Conservation (phyloP, 1,140 invertebrate species). For the Papilio glaucus region DNA sequence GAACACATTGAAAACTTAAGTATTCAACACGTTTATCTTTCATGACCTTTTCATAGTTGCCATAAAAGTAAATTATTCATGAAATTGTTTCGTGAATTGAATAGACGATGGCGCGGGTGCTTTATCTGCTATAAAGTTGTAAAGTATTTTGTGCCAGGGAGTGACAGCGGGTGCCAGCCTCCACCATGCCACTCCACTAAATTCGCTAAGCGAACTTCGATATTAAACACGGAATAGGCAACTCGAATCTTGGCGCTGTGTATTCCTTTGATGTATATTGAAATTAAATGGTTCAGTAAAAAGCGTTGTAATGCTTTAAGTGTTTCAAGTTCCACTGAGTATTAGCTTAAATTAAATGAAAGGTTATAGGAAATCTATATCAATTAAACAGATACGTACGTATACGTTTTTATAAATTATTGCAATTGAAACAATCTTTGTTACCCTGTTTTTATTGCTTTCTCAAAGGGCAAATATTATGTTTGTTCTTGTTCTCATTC, state of each 20-base stretch:
- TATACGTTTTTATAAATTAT: too few species aligned
- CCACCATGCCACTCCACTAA: constrained; percentile 3
- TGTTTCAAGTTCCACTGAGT: too few species aligned
- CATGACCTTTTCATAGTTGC: constrained; percentile 34
- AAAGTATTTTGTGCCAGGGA: constrained; percentile 37
- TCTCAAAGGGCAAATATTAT: too few species aligned
- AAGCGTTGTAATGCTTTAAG: neutral
- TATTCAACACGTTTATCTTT: constrained; percentile 24
- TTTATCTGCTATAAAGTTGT: constrained; percentile 38
- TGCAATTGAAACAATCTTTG: too few species aligned
- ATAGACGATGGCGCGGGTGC: constrained; percentile 31
- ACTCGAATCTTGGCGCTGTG: neutral
- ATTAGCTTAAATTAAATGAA: too few species aligned
- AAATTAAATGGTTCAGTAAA: neutral
- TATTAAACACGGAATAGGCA: neutral
- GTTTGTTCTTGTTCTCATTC: too few species aligned
- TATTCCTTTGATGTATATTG: constrained; percentile 8
- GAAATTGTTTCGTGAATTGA: constrained; percentile 38
- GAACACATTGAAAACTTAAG: neutral
- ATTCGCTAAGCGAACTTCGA: constrained; percentile 21
- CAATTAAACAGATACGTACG: too few species aligned
- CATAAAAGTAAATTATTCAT: constrained; percentile 38
- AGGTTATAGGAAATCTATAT: neutral
- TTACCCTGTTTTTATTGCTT: too few species aligned
- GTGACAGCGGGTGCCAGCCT: constrained; percentile 19